A percentile compares a stretch with the other conserved stretches of the same genome.
Evolutionary conservation across 2,797 vertebrate species (phyloP).

Genomic region (Eutrigla gurnardus): DNA sequence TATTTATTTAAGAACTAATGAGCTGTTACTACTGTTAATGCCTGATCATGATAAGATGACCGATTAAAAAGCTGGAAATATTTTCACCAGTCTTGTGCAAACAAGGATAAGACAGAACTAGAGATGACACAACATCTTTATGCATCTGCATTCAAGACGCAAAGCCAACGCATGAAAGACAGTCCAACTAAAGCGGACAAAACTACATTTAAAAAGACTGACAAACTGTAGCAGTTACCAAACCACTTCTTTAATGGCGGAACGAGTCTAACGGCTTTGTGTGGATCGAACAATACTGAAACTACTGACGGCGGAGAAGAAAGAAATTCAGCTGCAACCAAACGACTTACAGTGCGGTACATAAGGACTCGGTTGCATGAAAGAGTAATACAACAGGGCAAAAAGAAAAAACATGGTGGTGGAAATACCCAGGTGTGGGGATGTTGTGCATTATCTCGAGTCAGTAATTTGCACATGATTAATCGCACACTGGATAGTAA

Average conservation of each 20-base stretch:
- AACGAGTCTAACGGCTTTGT: not conserved
- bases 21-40: not conserved
- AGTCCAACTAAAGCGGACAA: not conserved
- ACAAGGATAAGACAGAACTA: slow-evolving; percentile 3
- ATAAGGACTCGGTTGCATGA: not conserved
- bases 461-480: slow-evolving; percentile 17
- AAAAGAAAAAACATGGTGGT: not conserved
- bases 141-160: slow-evolving; percentile 5
- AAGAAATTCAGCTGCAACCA: not conserved
- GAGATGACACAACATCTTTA: slow-evolving; percentile 14
- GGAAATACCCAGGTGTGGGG: not conserved
- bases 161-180: not conserved
- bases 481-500: not conserved
- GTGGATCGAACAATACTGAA: not conserved
- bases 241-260: slow-evolving; percentile 7
- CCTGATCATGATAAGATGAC: not conserved
- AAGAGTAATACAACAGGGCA: not conserved
- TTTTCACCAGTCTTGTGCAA: not conserved
- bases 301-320: not conserved
- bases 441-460: slow-evolving; percentile 1
- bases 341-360: not conserved
- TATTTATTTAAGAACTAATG: not conserved
- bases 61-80: slow-evolving; percentile 6
- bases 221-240: slow-evolving; percentile 1
- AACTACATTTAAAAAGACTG: slow-evolving; percentile 9